Evolutionary conservation across 2,113 vertebrate species (phyloP).

Genomic region (Crypturellus undulatus): DNA sequence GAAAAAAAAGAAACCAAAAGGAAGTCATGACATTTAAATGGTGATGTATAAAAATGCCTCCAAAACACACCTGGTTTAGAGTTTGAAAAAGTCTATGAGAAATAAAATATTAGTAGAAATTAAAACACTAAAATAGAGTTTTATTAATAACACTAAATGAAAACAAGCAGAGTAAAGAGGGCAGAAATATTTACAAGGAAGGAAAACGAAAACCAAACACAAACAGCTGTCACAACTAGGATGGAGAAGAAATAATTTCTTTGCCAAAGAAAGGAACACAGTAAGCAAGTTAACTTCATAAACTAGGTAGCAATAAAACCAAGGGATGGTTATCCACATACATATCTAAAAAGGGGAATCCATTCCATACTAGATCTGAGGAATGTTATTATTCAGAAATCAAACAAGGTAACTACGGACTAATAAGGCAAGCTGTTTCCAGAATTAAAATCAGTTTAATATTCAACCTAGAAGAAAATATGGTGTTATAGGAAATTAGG

Average conservation of each 20-base stretch:
- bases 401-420: background rate
- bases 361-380: background rate
- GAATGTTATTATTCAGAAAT: background rate
- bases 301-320: background rate
- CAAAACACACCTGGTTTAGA: background rate
- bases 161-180: background rate
- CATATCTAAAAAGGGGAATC: background rate
- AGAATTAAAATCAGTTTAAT: background rate
- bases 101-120: background rate
- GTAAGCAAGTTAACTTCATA: background rate
- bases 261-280: background rate
- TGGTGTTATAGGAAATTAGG: slow-evolving; percentile 15
- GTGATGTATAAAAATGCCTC: background rate
- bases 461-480: background rate
- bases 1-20: background rate
- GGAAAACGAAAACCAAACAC: background rate
- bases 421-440: background rate
- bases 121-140: background rate
- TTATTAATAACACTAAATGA: background rate
- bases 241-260: background rate
- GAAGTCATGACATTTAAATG: background rate
- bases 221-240: fast-evolving
- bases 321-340: background rate
- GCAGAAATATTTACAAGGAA: fast-evolving
- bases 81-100: background rate